phyloP scores from a whole-genome alignment of 2,888 invertebrate genomes.

The Diabrotica balteata region DNA sequence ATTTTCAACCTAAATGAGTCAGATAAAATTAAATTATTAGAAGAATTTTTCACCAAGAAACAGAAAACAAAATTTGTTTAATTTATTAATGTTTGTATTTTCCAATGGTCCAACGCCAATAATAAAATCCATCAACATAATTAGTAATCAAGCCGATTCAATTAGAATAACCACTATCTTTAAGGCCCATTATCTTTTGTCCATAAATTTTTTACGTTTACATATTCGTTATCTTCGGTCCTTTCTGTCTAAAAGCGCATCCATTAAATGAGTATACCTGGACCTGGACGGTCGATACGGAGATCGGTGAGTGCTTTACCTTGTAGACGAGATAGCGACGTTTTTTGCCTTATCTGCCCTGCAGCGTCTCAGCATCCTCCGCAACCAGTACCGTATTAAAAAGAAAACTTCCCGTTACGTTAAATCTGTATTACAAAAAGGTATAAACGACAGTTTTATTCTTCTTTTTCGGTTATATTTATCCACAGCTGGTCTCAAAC shows the following conservation, averaged over 20 bases:
- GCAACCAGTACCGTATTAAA: slow-evolving; percentile 12
- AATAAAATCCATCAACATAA: background rate
- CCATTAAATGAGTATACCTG: slow-evolving; percentile 40
- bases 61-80: too few species aligned
- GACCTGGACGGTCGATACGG: slow-evolving; percentile 40
- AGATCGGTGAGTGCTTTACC: slow-evolving; percentile 50
- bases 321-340: slow-evolving; percentile 50
- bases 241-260: slow-evolving; percentile 41
- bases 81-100: too few species aligned
- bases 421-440: too few species aligned
- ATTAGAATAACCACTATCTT: slow-evolving; percentile 19
- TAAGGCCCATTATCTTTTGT: slow-evolving; percentile 24
- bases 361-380: slow-evolving; percentile 19
- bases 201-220: slow-evolving; percentile 30
- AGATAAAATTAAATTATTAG: too few species aligned
- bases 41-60: too few species aligned
- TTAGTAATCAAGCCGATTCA: slow-evolving; percentile 9
- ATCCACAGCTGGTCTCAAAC: too few species aligned
- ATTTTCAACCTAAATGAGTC: too few species aligned
- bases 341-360: slow-evolving; percentile 46
- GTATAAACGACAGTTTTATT: too few species aligned
- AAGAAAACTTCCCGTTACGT: background rate
- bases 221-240: slow-evolving; percentile 41
- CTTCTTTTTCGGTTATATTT: too few species aligned
- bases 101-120: too few species aligned